Evolutionary conservation across 2,113 vertebrate species (phyloP).

Genomic region (Forbesichthys papilliferus): DNA sequence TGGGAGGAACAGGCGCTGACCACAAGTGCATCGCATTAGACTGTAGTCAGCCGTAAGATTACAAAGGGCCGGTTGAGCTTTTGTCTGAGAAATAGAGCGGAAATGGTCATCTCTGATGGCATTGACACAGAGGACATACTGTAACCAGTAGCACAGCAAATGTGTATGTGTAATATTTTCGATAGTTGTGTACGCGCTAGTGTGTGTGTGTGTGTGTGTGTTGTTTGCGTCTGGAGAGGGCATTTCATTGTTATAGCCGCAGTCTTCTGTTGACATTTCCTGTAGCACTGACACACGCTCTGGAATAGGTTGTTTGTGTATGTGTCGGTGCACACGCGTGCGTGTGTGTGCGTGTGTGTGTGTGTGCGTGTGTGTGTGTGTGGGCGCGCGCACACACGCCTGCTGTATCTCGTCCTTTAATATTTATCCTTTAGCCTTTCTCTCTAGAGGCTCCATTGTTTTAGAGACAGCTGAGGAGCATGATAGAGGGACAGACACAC

Average conservation of each 20-base stretch:
- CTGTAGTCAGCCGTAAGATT: slow-evolving; percentile 32
- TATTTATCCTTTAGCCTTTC: too few relatives aligned
- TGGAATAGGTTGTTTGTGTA: slow-evolving; percentile 15
- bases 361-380: not conserved
- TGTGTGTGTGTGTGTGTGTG: not conserved
- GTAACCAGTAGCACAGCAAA: not conserved
- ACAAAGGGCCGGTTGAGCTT: slow-evolving; percentile 15
- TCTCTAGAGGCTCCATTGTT: too few relatives aligned
- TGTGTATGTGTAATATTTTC: slow-evolving; percentile 16
- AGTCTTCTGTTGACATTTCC: slow-evolving; percentile 50
- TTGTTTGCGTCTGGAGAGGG: not conserved
- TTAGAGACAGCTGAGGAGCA: too few relatives aligned
- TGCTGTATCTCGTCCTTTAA: not conserved
- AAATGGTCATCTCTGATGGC: too few relatives aligned
- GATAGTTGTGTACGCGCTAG: not conserved
- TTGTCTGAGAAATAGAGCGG: slow-evolving; percentile 25
- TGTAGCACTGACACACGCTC: slow-evolving; percentile 23
- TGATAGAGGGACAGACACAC: not conserved
- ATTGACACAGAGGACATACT: slow-evolving; percentile 27
- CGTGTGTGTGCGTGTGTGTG: not conserved
- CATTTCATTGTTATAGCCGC: slow-evolving; percentile 31
- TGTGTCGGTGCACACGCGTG: too few relatives aligned
- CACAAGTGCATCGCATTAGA: slow-evolving; percentile 50
- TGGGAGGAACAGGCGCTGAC: slow-evolving; percentile 18
- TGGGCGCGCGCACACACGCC: not conserved